phyloP scores from a whole-genome alignment of 2,888 invertebrate species.

The Trachelus stipa region DNA sequence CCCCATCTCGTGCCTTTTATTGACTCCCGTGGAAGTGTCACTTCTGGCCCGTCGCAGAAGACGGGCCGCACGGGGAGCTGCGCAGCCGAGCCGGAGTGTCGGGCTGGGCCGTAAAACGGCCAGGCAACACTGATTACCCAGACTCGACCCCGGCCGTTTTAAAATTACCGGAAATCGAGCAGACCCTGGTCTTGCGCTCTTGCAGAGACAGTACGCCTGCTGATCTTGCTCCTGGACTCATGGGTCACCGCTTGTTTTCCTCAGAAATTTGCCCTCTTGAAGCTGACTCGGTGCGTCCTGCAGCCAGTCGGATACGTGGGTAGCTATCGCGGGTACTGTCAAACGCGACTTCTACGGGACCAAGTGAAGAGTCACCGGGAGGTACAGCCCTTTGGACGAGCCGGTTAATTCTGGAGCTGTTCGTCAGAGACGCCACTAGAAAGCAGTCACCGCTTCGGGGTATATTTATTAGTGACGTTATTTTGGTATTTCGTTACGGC shows the following conservation, averaged over 20 bases:
- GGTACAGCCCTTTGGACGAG: slow-evolving; percentile 31
- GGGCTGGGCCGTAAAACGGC: not conserved
- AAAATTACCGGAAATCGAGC: not conserved
- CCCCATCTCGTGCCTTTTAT: slow-evolving; percentile 36
- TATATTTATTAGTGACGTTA: slow-evolving; percentile 66
- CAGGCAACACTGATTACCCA: not conserved
- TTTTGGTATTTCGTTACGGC: slow-evolving; percentile 65
- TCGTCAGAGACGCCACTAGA: slow-evolving; percentile 43
- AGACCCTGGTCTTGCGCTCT: too few relatives aligned
- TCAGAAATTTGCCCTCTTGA: too few relatives aligned
- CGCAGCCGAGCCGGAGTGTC: not conserved
- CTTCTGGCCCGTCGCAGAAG: not conserved
- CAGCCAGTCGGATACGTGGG: not conserved
- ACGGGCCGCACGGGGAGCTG: not conserved
- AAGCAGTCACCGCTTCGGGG: slow-evolving; percentile 25
- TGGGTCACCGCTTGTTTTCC: not conserved
- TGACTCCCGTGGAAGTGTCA: slow-evolving; percentile 27
- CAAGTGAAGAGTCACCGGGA: not conserved
- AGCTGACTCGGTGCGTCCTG: not conserved
- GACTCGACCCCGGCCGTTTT: not conserved
- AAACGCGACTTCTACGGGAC: not conserved
- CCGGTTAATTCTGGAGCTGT: slow-evolving; percentile 64
- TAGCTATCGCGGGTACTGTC: not conserved
- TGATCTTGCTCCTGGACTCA: too few relatives aligned
- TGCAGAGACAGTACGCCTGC: not conserved